Conservation (phyloP, 2,888 invertebrate species). For the Eupithecia insigniata region DNA sequence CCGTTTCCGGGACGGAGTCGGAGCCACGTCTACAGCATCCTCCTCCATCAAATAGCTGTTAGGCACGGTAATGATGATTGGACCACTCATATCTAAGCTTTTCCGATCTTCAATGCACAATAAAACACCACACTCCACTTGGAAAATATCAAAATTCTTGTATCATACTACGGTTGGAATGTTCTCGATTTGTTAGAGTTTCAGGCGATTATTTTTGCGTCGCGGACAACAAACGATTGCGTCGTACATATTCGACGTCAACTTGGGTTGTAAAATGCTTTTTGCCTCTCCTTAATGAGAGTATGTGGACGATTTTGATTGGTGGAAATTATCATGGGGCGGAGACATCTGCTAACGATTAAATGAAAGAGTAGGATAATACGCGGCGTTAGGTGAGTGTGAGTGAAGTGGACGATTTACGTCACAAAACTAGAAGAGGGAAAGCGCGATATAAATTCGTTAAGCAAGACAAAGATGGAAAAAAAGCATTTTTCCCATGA, state of each 20-base stretch:
- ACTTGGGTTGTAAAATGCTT: constrained; percentile 61
- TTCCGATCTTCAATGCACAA: constrained; percentile 50
- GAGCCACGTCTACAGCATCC: constrained; percentile 66
- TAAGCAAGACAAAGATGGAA: not conserved
- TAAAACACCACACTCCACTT: constrained; percentile 58
- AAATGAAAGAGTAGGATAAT: constrained; percentile 45
- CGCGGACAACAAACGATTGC: constrained; percentile 64
- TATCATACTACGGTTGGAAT: constrained; percentile 62
- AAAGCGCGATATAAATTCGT: not conserved
- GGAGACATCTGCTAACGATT: constrained; percentile 43
- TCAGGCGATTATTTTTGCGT: constrained; percentile 62
- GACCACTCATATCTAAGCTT: constrained; percentile 74
- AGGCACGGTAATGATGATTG: constrained; percentile 81
- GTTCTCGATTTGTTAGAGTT: constrained; percentile 59
- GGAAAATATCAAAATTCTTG: constrained; percentile 52
- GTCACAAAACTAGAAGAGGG: constrained; percentile 12
- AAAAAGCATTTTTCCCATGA: not conserved
- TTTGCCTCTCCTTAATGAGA: constrained; percentile 52
- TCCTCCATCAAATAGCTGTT: constrained; percentile 76
- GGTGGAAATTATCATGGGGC: constrained; percentile 60
- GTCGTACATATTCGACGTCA: constrained; percentile 74
- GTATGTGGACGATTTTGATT: constrained; percentile 73
- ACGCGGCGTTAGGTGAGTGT: constrained; percentile 2
- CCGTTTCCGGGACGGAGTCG: constrained; percentile 84
- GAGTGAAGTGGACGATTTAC: constrained; percentile 20